Conservation (phyloP, 2,113 vertebrate genomes). For the Bettongia penicillata region DNA sequence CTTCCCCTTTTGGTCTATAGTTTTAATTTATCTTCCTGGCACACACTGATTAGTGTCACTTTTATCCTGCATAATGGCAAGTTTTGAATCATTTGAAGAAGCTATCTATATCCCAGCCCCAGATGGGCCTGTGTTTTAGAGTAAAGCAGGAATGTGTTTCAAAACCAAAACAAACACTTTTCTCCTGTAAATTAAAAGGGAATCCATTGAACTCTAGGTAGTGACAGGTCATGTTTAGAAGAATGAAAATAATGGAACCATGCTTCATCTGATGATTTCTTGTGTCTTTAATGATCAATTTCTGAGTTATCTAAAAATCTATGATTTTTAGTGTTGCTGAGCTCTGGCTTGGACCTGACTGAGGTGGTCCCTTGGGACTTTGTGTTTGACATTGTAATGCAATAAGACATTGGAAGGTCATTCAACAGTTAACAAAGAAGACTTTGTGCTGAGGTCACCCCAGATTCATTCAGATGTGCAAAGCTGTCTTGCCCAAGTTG, state of each 20-base stretch:
- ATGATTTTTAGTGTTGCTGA: background rate
- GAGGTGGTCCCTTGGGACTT: background rate
- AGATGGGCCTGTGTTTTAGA: background rate
- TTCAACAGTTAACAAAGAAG: background rate
- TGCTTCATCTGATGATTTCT: background rate
- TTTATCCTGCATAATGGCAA: background rate
- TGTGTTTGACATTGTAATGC: background rate
- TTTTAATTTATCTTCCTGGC: conserved; percentile 4
- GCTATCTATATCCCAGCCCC: background rate
- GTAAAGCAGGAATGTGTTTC: background rate
- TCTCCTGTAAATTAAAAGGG: background rate
- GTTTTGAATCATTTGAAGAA: background rate
- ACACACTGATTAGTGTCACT: conserved; percentile 2
- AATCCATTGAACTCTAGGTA: background rate
- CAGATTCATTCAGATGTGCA: background rate
- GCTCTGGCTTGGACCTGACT: background rate
- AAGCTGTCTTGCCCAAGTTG: background rate
- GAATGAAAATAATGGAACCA: background rate
- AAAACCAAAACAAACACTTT: conserved; percentile 1
- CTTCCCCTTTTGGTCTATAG: conserved; percentile 2
- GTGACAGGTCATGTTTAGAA: background rate
- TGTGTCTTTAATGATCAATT: background rate
- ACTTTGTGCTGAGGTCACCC: background rate
- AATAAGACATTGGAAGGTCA: background rate
- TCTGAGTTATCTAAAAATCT: background rate